Base-by-base conservation (phyloP, 2,113 vertebrate species). In the Antigone vipio region DNA sequence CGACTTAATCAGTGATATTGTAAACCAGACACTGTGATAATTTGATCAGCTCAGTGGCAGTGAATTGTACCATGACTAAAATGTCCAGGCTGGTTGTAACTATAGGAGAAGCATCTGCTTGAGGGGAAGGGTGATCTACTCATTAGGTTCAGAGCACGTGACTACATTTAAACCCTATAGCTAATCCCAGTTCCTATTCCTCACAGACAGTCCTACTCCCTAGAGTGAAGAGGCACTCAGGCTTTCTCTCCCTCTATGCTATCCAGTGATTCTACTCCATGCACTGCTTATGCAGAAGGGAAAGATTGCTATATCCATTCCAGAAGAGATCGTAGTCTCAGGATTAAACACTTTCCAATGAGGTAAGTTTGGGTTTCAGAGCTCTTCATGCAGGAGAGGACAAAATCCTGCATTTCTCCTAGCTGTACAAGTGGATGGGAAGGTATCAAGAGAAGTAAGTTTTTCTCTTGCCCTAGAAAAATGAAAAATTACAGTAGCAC, bases 1-100 rank as follows among this genome's bases (percentile, higher is more conserved):
- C 91, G 89, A 96, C 95, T 98, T 97, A 96, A 95, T 97, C 92
- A 92, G 68, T 89, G 95, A 96, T 97, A 96, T 87, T 98, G 94
- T 96, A 95, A 97, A 69, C n/a, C 85, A 96, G 83, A 97, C 87
- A 97, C 85, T 91, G 52, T 64, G 92, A 95, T 79, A 96, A 96
- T 98, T 98, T 95, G 93, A 96, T 97, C 93, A 92, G 64, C 94
- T 96, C 77, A 78, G 92, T 83, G 58, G 55, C 85, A 88, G 77
- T 95, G 72, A 97, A 96, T 93, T 59, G 58, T 91, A 80, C 71
- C 87, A 94, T 94, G 82, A 95, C 85, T 67, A 78, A 93, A 96
- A 89, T 42, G 52, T 96, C 93, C 83, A 71, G 42, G 52, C 67
- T 79, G 80, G 75, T 69, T 72, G 67, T 53, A 90, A 82, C 52